Conservation (phyloP, 1,140 invertebrate genomes). For the Panulirus ornatus region DNA sequence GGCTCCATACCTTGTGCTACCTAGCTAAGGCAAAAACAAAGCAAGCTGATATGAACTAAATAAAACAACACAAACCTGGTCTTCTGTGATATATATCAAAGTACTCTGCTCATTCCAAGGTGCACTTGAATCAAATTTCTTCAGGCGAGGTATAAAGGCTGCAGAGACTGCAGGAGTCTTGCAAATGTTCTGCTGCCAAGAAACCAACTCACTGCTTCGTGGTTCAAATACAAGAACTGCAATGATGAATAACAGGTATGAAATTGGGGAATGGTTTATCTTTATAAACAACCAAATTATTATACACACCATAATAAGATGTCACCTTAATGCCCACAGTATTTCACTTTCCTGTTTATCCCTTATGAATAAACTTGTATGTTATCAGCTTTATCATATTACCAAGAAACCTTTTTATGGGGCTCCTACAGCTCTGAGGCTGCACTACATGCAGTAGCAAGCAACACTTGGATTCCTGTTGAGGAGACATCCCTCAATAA, state of each 20-base stretch:
- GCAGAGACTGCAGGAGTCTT: neutral
- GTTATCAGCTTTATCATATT: too few relatives aligned
- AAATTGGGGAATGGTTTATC: neutral
- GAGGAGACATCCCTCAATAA: too few relatives aligned
- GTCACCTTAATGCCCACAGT: too few relatives aligned
- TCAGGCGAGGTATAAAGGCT: conserved; percentile 35
- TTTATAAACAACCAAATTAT: neutral
- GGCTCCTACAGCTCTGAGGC: too few relatives aligned
- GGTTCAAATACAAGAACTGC: conserved; percentile 61
- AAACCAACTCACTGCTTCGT: conserved; percentile 30
- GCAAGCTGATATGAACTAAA: neutral
- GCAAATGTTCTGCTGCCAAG: conserved; percentile 11
- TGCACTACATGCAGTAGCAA: too few relatives aligned
- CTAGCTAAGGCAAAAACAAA: neutral
- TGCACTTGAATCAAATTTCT: neutral
- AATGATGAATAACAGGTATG: neutral
- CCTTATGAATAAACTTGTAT: too few relatives aligned
- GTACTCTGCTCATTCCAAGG: conserved; percentile 54
- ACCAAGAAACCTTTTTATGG: too few relatives aligned
- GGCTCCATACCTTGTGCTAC: too few relatives aligned
- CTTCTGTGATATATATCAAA: conserved; percentile 34
- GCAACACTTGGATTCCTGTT: too few relatives aligned
- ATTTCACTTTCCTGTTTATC: too few relatives aligned
- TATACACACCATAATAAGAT: too few relatives aligned
- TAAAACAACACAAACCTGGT: conserved; percentile 21